A percentile compares a stretch with the other conserved stretches of the same genome.
These are phyloP conservation scores for Apostichopus parvimensis DNA, from an alignment of 35 echinoderm and acorn worm genomes.

Conservation along the genomic window DNA sequence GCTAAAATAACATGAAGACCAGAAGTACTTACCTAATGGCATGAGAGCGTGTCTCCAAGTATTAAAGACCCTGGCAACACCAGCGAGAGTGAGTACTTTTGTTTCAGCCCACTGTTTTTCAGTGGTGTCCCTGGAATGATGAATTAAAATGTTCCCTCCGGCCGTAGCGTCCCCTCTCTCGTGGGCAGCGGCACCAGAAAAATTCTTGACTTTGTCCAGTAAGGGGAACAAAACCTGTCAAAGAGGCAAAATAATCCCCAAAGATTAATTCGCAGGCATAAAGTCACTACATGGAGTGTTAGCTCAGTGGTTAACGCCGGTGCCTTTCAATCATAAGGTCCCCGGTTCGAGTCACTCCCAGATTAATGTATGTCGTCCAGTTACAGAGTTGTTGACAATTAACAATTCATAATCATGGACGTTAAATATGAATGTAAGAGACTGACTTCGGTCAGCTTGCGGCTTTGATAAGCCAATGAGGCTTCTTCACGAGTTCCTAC, in stretches of 20 bases:
- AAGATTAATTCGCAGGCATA: no score
- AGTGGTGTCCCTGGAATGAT: constrained; percentile 95
- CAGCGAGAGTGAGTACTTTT: constrained; percentile 93
- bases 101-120: constrained; percentile 99
- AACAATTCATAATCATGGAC: no score
- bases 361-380: no score
- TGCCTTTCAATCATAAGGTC: no score
- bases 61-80: constrained; percentile 98
- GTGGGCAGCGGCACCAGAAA: constrained; percentile 78
- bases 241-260: neutral
- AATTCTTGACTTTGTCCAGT: constrained; percentile 97
- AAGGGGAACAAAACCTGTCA: constrained; percentile 88
- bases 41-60: constrained; percentile 96
- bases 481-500: no score
- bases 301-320: no score
- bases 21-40: constrained; percentile 65
- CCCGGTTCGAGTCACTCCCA: no score
- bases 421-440: no score
- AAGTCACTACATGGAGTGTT: no score
- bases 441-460: no score
- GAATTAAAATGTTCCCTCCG: constrained; percentile 87
- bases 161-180: constrained; percentile 52
- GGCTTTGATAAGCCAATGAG: no score
- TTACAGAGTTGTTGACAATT: no score
- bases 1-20: constrained; percentile 88